phyloP scores from a whole-genome alignment of 2,113 vertebrate genomes.

The Thamnophis sirtalis region DNA sequence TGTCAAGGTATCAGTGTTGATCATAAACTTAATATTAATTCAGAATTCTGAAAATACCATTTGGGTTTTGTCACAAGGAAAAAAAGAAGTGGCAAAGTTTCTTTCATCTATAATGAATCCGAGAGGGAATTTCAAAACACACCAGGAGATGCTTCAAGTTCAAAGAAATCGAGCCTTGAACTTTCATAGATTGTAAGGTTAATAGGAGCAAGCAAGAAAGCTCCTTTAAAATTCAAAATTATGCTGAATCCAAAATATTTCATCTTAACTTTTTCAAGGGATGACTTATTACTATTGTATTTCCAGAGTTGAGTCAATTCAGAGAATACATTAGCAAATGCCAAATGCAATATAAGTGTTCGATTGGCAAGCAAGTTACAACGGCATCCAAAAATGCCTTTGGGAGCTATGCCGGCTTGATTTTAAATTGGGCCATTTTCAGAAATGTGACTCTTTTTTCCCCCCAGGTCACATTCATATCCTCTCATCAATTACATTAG shows the following conservation, averaged over 20 bases:
- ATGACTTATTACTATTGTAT: neutral
- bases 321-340: neutral
- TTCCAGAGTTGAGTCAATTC: conserved; percentile 25
- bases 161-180: conserved; percentile 44
- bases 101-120: conserved; percentile 51
- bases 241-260: neutral
- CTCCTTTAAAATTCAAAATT: conserved; percentile 12
- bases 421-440: neutral
- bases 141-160: conserved; percentile 27
- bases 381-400: neutral
- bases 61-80: conserved; percentile 35
- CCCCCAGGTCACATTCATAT: neutral
- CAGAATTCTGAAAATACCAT: conserved; percentile 17
- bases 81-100: conserved; percentile 31
- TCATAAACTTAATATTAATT: conserved; percentile 40
- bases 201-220: conserved; percentile 28
- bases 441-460: neutral
- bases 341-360: neutral
- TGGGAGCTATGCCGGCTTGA: neutral
- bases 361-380: neutral
- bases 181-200: conserved; percentile 39
- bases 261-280: conserved; percentile 14
- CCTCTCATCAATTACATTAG: neutral
- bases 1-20: conserved; percentile 36
- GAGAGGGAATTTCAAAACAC: conserved; percentile 30